phyloP scores from a whole-genome alignment of 2,888 invertebrate species.

The Teinopalpus imperialis region DNA sequence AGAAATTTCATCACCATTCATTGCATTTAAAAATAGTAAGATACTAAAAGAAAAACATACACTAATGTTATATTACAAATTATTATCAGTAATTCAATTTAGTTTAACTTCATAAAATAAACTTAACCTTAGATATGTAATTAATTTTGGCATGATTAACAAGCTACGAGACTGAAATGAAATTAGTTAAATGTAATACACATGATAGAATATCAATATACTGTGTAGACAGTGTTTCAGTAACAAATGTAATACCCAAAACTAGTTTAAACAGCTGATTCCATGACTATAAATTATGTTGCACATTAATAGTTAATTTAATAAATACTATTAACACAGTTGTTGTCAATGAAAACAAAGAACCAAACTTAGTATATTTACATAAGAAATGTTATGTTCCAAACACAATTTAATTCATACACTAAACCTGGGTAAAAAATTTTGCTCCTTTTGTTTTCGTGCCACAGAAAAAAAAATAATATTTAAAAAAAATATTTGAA shows the following conservation, averaged over 20 bases:
- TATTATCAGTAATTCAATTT: constrained; percentile 7
- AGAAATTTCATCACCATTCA: background rate
- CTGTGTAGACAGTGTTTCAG: background rate
- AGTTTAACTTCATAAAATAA: constrained; percentile 13
- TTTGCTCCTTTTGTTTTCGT: no score
- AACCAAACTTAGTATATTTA: no score
- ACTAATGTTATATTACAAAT: no score
- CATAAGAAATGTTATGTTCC: no score
- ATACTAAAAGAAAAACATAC: constrained; percentile 4
- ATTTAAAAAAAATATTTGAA: no score
- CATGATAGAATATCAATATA: background rate
- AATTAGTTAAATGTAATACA: constrained; percentile 11
- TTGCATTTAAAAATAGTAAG: background rate
- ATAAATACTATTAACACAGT: background rate
- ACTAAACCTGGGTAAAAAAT: no score
- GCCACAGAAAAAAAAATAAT: no score
- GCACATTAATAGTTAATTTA: constrained; percentile 5
- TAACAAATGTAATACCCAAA: background rate
- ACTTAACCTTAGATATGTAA: constrained; percentile 12
- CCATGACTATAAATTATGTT: constrained; percentile 2
- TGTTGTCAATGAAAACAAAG: no score
- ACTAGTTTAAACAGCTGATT: constrained; percentile 5
- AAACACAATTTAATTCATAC: no score
- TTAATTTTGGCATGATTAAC: constrained; percentile 7
- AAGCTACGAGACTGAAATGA: constrained; percentile 1